These are phyloP conservation scores for Alectoris magna DNA, from an alignment of 2,797 vertebrate species.

Conservation along the genomic window DNA sequence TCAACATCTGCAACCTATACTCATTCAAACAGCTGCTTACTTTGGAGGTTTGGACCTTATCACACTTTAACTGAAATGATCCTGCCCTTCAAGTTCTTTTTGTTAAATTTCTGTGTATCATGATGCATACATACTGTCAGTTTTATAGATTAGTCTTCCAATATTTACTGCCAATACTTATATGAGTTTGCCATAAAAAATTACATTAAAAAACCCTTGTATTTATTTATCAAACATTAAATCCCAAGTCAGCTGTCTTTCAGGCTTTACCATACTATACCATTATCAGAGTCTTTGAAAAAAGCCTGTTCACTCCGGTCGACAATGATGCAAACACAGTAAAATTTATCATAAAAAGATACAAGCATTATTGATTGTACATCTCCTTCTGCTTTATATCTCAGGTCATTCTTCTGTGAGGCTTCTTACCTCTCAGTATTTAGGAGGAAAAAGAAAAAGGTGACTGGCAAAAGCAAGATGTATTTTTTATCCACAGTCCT, in stretches of 20 bases:
- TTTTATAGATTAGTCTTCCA: not conserved
- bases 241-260: not conserved
- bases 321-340: not conserved
- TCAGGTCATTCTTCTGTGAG: not conserved
- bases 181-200: not conserved
- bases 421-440: not conserved
- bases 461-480: not conserved
- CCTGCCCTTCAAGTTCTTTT: not conserved
- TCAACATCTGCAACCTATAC: not conserved
- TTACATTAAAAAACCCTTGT: not conserved
- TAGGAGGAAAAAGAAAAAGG: not conserved
- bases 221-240: not conserved
- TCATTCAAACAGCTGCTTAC: not conserved
- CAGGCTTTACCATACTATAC: not conserved
- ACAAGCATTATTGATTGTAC: not conserved
- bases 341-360: not conserved
- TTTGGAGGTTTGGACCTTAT: not conserved
- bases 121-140: fast-evolving
- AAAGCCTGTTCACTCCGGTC: not conserved
- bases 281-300: not conserved
- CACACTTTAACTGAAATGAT: not conserved
- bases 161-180: not conserved
- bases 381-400: not conserved
- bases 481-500: not conserved
- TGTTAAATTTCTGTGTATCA: not conserved